A percentile compares a stretch with the other conserved stretches of the same genome.
These are phyloP conservation scores for Corella eumyota DNA, from an alignment of 23 tunicate genomes.

Conservation along the genomic window DNA sequence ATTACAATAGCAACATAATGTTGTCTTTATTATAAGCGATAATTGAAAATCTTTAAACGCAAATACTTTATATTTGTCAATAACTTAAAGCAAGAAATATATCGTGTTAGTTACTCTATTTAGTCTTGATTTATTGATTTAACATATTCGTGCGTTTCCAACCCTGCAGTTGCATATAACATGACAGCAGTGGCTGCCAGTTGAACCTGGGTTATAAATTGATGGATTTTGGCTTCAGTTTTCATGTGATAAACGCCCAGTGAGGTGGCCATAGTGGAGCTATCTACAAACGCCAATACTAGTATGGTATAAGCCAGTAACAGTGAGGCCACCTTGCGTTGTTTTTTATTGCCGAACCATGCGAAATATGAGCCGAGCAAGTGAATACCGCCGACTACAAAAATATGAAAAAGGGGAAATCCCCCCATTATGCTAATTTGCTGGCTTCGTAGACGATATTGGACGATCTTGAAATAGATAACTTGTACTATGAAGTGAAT, in stretches of 20 bases:
- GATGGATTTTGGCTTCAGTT: conserved; percentile 55
- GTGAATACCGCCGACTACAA: conserved; percentile 29
- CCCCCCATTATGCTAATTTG: conserved; percentile 52
- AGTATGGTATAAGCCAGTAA: conserved; percentile 27
- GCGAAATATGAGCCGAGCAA: conserved; percentile 35
- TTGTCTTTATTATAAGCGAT: too few relatives aligned
- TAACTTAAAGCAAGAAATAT: too few relatives aligned
- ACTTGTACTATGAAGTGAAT: conserved; percentile 52
- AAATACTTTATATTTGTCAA: too few relatives aligned
- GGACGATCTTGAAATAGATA: conserved; percentile 44
- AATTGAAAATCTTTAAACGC: too few relatives aligned
- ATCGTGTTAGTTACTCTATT: too few relatives aligned
- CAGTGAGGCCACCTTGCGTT: conserved; percentile 40
- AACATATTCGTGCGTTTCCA: conserved; percentile 11
- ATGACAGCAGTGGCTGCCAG: conserved; percentile 26
- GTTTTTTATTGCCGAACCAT: conserved; percentile 30
- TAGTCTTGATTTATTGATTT: too few relatives aligned
- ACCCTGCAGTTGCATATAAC: conserved; percentile 21
- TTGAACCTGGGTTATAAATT: conserved; percentile 39
- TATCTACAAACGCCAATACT: conserved; percentile 28
- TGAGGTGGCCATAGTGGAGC: conserved; percentile 32
- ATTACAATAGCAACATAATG: too few relatives aligned
- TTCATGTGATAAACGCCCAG: conserved; percentile 36
- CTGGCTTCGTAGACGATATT: conserved; percentile 19
- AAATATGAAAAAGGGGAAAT: conserved; percentile 36